Conservation (phyloP, 2,113 vertebrate genomes). For the Mirza zaza region DNA sequence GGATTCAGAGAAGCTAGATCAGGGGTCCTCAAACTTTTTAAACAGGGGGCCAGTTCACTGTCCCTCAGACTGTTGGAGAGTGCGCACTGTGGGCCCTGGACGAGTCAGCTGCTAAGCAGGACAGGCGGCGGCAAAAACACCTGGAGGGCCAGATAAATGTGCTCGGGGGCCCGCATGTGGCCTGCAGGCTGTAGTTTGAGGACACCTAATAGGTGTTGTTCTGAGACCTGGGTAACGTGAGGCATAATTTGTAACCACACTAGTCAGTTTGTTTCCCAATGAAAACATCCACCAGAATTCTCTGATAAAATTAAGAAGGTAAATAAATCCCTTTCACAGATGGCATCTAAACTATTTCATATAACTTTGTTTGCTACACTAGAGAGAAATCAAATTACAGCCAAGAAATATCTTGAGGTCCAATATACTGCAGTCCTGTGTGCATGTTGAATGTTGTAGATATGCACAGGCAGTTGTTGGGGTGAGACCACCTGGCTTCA, state of each 20-base stretch:
- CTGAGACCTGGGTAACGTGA: background rate
- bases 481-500: background rate
- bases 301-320: background rate
- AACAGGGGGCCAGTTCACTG: too few relatives aligned
- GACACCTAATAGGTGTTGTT: too few relatives aligned
- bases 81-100: too few relatives aligned
- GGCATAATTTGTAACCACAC: background rate
- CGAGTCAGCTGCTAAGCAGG: too few relatives aligned
- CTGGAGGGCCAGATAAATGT: too few relatives aligned
- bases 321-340: background rate
- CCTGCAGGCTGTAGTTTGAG: too few relatives aligned
- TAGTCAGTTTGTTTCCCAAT: background rate
- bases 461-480: background rate
- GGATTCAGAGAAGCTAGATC: background rate
- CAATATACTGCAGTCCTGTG: rapidly evolving
- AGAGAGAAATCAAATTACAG: background rate
- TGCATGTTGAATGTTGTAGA: background rate
- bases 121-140: too few relatives aligned
- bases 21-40: too few relatives aligned
- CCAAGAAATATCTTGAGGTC: background rate
- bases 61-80: too few relatives aligned
- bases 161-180: too few relatives aligned
- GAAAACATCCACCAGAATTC: background rate
- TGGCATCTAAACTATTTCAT: background rate
- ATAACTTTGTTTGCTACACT: background rate